These are phyloP conservation scores for Tor tambroides DNA, from an alignment of 2,113 vertebrate genomes.

Conservation along the genomic window DNA sequence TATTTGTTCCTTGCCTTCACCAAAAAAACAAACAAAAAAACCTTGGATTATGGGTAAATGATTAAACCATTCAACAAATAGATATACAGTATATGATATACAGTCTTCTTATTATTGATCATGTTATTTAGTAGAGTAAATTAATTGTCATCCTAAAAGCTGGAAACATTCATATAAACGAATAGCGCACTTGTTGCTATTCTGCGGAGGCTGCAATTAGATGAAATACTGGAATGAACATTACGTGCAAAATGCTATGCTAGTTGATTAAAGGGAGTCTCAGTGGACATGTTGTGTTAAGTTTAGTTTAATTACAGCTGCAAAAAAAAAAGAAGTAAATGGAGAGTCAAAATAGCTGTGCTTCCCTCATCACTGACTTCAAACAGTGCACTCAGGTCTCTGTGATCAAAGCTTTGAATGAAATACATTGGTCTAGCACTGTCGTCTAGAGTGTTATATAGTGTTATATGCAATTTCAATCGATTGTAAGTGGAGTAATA, in stretches of 20 bases:
- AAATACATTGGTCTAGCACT: neutral
- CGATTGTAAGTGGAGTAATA: neutral
- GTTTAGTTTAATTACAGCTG: conserved; percentile 5
- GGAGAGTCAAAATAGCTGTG: neutral
- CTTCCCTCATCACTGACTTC: conserved; percentile 3
- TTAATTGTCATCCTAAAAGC: neutral
- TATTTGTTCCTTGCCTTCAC: neutral
- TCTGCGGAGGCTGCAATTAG: neutral
- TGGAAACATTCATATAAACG: neutral
- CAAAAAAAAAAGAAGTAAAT: neutral
- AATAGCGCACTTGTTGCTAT: neutral
- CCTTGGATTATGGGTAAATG: no score
- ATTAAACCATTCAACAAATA: no score
- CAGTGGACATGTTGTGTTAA: neutral
- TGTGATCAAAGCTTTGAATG: conserved; percentile 11
- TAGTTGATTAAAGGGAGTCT: neutral
- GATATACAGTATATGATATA: neutral
- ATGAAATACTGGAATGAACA: neutral
- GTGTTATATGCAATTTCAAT: neutral
- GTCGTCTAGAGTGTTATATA: neutral
- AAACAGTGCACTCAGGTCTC: conserved; percentile 5
- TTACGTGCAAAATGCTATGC: neutral
- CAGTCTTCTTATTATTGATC: neutral
- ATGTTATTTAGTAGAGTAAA: neutral
- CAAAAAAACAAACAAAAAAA: no score